phyloP scores from a whole-genome alignment of 2,797 vertebrate genomes.

The Enteromius viviparus region DNA sequence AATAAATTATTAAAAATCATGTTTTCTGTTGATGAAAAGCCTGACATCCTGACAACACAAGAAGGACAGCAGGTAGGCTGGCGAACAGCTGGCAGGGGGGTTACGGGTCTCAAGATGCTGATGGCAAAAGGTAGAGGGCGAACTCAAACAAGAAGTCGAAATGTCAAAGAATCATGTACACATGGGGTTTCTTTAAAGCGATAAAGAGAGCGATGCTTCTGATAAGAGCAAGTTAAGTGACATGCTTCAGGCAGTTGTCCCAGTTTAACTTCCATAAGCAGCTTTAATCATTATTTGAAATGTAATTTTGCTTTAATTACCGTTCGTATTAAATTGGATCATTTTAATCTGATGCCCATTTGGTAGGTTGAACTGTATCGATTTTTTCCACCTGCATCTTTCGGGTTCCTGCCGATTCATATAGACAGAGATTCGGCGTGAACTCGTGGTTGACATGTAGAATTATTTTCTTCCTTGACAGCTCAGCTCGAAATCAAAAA shows the following conservation, averaged over 20 bases:
- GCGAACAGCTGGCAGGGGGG: slow-evolving; percentile 52
- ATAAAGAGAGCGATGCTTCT: slow-evolving; percentile 39
- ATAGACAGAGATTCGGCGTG: slow-evolving; percentile 50
- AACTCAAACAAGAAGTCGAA: slow-evolving; percentile 55
- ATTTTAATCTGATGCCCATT: slow-evolving; percentile 43
- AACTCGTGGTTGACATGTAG: slow-evolving; percentile 50
- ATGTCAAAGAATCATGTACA: slow-evolving; percentile 53
- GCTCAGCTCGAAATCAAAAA: slow-evolving; percentile 69
- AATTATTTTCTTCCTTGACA: slow-evolving; percentile 63
- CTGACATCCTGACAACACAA: slow-evolving; percentile 50
- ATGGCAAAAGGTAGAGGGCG: slow-evolving; percentile 56
- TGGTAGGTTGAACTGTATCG: background rate
- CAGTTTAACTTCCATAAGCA: slow-evolving; percentile 58
- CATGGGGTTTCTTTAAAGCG: slow-evolving; percentile 30
- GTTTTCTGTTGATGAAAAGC: slow-evolving; percentile 39
- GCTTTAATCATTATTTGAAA: slow-evolving; percentile 58
- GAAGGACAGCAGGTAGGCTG: slow-evolving; percentile 50
- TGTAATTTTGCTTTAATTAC: slow-evolving; percentile 58
- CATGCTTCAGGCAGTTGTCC: slow-evolving; percentile 58
- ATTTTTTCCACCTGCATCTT: slow-evolving; percentile 11
- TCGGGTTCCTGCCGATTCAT: slow-evolving; percentile 31
- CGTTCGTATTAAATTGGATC: slow-evolving; percentile 49
- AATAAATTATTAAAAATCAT: slow-evolving; percentile 51
- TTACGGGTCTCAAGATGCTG: slow-evolving; percentile 53
- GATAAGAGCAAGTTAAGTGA: slow-evolving; percentile 56